These are phyloP conservation scores for Hippoglossus hippoglossus DNA, from an alignment of 2,797 vertebrate genomes.

Conservation along the genomic window DNA sequence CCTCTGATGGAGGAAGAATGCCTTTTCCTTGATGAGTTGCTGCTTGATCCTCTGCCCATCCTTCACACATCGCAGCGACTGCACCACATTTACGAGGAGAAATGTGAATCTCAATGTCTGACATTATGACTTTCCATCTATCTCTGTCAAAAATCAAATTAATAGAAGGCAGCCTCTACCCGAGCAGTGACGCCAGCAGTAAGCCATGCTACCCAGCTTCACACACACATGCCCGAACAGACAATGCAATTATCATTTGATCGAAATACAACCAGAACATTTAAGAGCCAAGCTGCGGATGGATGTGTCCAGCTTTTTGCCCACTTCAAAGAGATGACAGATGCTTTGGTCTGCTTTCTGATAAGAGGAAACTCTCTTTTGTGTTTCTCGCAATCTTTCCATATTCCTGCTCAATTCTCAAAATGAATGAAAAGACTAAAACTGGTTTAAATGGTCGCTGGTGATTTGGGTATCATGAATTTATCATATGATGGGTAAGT, in stretches of 20 bases:
- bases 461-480: not conserved
- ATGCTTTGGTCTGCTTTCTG: slow-evolving; percentile 20
- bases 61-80: slow-evolving; percentile 18
- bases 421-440: not conserved
- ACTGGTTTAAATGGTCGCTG: not conserved
- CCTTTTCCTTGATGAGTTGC: slow-evolving; percentile 20
- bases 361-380: not conserved
- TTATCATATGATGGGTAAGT: not conserved
- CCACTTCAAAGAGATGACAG: slow-evolving; percentile 17
- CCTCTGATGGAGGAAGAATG: slow-evolving; percentile 11
- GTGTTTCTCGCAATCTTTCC: not conserved
- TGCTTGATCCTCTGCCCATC: slow-evolving; percentile 17
- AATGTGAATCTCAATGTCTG: slow-evolving; percentile 26
- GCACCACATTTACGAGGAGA: slow-evolving; percentile 6
- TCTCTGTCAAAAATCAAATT: slow-evolving; percentile 62
- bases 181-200: slow-evolving; percentile 28
- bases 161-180: slow-evolving; percentile 20
- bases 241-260: slow-evolving; percentile 44
- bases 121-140: slow-evolving; percentile 37
- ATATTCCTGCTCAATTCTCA: not conserved
- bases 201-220: slow-evolving; percentile 5
- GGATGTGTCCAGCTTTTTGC: slow-evolving; percentile 26
- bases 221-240: not conserved
- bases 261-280: slow-evolving; percentile 30
- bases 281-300: slow-evolving; percentile 16